phyloP scores from a whole-genome alignment of 2,888 invertebrate species.

The Cephus runcator region DNA sequence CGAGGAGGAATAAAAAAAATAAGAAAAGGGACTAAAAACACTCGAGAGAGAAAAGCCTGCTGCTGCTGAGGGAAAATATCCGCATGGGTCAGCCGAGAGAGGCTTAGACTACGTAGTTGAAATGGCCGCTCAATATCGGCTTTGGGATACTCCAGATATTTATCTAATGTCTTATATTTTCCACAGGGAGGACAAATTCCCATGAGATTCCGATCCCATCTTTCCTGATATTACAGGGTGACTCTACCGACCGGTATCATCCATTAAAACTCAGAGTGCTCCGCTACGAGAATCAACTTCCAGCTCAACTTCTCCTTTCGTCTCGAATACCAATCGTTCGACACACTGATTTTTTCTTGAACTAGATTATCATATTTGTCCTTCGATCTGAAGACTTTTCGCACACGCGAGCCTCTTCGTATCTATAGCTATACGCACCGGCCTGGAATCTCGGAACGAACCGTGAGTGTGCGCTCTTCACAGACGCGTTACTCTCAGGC shows the following conservation, averaged over 20 bases:
- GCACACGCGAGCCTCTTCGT: neutral
- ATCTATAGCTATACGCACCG: neutral
- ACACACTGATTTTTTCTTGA: neutral
- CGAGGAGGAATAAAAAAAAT: neutral
- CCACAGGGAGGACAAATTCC: conserved; percentile 46
- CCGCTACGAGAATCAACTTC: neutral
- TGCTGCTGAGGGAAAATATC: conserved; percentile 56
- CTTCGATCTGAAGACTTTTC: neutral
- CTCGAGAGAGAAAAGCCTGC: conserved; percentile 21
- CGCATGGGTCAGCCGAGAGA: conserved; percentile 65
- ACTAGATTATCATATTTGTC: neutral
- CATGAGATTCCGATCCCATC: conserved; percentile 44
- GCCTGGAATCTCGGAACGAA: neutral
- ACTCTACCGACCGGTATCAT: neutral
- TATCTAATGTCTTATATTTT: conserved; percentile 63
- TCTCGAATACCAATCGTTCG: too few species aligned
- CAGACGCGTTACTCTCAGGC: neutral
- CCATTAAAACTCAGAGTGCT: conserved; percentile 7
- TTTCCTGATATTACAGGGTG: conserved; percentile 12
- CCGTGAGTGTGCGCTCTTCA: neutral
- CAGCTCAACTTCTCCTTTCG: neutral
- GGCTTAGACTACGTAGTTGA: conserved; percentile 55
- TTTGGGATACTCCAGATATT: conserved; percentile 62
- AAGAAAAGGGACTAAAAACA: neutral
- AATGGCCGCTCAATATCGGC: conserved; percentile 62